Evolutionary conservation across 2,797 vertebrate species (phyloP), one percentile per base, ranked within the genome.

Genomic region (Hydrophis major): DNA sequence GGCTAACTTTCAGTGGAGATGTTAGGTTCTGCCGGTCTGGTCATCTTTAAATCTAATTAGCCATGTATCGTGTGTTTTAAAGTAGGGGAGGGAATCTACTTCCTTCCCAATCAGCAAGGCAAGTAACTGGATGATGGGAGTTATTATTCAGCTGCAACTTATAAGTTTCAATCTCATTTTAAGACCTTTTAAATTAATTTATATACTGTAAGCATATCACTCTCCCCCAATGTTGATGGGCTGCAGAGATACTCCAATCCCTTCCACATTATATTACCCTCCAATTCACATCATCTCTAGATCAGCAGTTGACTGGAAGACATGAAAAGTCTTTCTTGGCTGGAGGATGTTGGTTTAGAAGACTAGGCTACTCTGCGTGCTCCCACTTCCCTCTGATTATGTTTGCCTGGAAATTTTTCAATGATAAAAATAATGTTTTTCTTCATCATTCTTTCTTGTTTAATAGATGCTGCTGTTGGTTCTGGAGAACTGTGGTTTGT

Each of bases 401-500:
- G 18, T 60, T 25, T 92, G 87, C 50, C 2, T 28, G 42, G 2
- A 25, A 90, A 1, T 8, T 89, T 28, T 1, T 55, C 1, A n/a
- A 0, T 20, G 63, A 42, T 90, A 86, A 60, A 1, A 92, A 0
- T 74, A 27, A 32, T 1, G 27, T 7, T n/a, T 25, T 25, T 88
- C 16, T 0, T 3, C 0, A 88, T 95, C 74, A 91, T 90, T 10
- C 93, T 91, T 50, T 92, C 4, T 92, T 66, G 50, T 61, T 8
- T 20, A 92, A 93, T 96, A 99, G 99, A 99, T 96, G 98, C 99
- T 89, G 99, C 99, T 91, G 97, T 99, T 93, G 98, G 98, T 95
- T 99, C 99, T 6, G 99, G 99, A 96, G 99, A 99, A 94, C 97
- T 99, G 94, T 99, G 99, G 99, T 99, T 99, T 97, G 97, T 99